phyloP scores from a whole-genome alignment of 1,140 invertebrate genomes.

The Pseudachorutes palmiensis region DNA sequence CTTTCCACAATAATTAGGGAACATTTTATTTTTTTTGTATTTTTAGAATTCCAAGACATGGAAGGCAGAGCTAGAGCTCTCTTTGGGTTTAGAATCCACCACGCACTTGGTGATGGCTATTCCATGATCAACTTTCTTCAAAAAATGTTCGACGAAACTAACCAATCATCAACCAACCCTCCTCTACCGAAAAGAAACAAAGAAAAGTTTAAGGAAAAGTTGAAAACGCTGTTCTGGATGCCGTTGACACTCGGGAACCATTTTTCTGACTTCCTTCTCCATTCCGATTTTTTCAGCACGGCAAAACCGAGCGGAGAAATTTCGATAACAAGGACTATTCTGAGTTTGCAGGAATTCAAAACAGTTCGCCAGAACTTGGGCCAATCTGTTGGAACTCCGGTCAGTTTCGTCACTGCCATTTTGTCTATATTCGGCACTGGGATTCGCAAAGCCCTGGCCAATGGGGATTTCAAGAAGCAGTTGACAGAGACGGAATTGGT shows the following conservation, averaged over 20 bases:
- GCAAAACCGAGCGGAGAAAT: not conserved
- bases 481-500: not conserved
- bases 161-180: not conserved
- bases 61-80: not conserved
- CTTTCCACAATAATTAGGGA: not conserved
- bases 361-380: not conserved
- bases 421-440: not conserved
- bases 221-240: not conserved
- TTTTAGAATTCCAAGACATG: not conserved
- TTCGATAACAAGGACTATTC: not conserved
- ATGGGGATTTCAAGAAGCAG: not conserved
- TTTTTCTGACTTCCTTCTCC: not conserved
- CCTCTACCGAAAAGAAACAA: not conserved
- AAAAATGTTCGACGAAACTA: not conserved
- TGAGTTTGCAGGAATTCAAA: not conserved
- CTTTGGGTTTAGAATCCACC: not conserved
- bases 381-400: not conserved
- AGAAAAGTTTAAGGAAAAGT: not conserved
- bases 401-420: not conserved
- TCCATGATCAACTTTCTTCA: not conserved
- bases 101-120: not conserved
- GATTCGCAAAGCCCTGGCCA: not conserved
- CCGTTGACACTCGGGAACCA: not conserved
- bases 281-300: not conserved
- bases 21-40: not conserved